Percentiles rank a stretch among this genome's conserved stretches.
Conservation (phyloP, 2,113 vertebrate genomes). For the Circaetus gallicus region DNA sequence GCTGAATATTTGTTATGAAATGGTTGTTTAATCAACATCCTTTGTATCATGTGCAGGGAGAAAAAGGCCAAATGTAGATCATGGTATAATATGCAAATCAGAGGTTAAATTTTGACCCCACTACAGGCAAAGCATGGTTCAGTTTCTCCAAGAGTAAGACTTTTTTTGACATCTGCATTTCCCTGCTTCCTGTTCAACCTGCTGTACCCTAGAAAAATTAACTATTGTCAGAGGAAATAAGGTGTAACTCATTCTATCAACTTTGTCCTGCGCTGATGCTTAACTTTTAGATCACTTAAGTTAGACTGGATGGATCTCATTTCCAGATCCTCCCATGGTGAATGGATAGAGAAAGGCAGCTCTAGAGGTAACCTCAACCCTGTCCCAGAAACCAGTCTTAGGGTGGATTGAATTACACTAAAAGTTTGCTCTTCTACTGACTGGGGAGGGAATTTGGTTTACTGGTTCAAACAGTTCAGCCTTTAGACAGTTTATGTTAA, state of each 20-base stretch:
- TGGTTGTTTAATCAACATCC: background rate
- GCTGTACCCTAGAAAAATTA: background rate
- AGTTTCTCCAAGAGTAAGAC: background rate
- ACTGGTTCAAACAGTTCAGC: background rate
- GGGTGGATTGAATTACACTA: background rate
- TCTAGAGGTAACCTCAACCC: background rate
- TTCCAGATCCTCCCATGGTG: background rate
- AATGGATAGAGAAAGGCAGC: background rate
- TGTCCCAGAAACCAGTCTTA: background rate
- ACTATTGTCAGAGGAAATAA: background rate
- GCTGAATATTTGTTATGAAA: background rate
- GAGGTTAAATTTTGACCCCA: background rate
- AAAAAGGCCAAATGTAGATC: background rate
- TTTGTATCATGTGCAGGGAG: background rate
- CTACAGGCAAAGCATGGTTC: background rate
- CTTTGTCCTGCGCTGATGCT: background rate
- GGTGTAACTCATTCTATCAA: background rate
- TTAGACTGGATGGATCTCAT: background rate
- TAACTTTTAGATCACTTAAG: background rate
- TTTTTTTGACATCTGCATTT: background rate
- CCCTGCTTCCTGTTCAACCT: background rate
- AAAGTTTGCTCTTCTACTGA: background rate
- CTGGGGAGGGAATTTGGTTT: background rate
- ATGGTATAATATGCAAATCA: background rate
- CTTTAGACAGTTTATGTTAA: background rate